Evolutionary conservation across 2,113 vertebrate species (phyloP).

Genomic region (Grantiella picta): DNA sequence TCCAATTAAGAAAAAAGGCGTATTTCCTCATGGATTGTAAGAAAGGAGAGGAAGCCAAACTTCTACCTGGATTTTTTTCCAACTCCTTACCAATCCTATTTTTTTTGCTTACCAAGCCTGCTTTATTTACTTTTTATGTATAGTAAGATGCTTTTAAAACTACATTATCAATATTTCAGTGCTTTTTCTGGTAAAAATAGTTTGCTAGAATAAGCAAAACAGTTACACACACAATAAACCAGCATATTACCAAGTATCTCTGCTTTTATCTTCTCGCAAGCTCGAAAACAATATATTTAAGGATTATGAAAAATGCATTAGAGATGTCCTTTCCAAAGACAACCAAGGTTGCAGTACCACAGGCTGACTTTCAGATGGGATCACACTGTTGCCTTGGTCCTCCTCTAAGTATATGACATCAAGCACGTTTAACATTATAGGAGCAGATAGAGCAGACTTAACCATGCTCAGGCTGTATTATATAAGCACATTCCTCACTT

Average conservation of each 20-base stretch:
- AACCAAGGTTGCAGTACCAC: background rate
- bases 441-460: background rate
- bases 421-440: background rate
- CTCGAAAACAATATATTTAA: background rate
- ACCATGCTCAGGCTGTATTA: background rate
- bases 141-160: background rate
- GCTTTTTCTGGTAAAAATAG: background rate
- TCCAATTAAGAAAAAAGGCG: background rate
- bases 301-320: background rate
- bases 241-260: background rate
- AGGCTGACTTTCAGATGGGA: background rate
- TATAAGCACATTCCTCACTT: background rate
- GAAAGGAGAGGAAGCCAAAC: background rate
- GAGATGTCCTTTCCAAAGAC: background rate
- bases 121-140: background rate
- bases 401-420: background rate
- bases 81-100: background rate
- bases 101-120: background rate
- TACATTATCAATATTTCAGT: background rate
- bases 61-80: background rate
- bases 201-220: background rate
- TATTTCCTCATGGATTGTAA: background rate
- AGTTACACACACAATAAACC: background rate
- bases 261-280: background rate
- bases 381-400: background rate